Evolutionary conservation across 1,140 invertebrate species (phyloP).

Genomic region (Akabosia matsudoensis): DNA sequence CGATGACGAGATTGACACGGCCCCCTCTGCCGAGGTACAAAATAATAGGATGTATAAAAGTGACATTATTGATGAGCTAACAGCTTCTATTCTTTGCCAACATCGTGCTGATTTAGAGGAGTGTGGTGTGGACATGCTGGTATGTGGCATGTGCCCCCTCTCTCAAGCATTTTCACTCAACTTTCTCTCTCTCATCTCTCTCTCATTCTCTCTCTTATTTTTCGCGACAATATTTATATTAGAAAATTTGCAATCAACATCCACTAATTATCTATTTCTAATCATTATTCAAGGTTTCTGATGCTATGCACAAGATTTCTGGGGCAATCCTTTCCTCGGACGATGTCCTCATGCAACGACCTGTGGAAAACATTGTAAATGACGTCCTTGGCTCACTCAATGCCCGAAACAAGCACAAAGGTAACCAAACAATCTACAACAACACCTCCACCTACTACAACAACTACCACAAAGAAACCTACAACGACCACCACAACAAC

Average conservation of each 20-base stretch:
- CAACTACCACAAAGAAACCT: slow-evolving; percentile 6
- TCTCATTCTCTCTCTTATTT: background rate
- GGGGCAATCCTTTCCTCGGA: slow-evolving; percentile 40
- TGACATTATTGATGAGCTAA: slow-evolving; percentile 20
- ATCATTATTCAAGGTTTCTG: slow-evolving; percentile 14
- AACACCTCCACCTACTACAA: slow-evolving; percentile 15
- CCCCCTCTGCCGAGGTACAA: slow-evolving; percentile 44
- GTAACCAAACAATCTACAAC: slow-evolving; percentile 15
- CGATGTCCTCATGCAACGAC: slow-evolving; percentile 25
- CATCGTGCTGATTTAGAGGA: slow-evolving; percentile 12
- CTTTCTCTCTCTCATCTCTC: background rate
- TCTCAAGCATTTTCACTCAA: background rate
- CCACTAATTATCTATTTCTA: no score
- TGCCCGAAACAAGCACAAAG: slow-evolving; percentile 37
- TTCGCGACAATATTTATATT: no score
- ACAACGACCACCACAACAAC: slow-evolving; percentile 1
- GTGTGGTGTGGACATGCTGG: slow-evolving; percentile 21
- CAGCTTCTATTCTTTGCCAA: slow-evolving; percentile 18
- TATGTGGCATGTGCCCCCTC: background rate
- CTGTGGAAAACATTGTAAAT: slow-evolving; percentile 45
- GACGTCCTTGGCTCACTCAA: slow-evolving; percentile 42
- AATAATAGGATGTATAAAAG: slow-evolving; percentile 20
- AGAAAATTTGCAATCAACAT: no score
- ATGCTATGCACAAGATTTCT: slow-evolving; percentile 46
- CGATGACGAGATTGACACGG: slow-evolving; percentile 30